Base-by-base conservation (phyloP, 2,888 invertebrate species). In the Scaptomyza reducta region DNA sequence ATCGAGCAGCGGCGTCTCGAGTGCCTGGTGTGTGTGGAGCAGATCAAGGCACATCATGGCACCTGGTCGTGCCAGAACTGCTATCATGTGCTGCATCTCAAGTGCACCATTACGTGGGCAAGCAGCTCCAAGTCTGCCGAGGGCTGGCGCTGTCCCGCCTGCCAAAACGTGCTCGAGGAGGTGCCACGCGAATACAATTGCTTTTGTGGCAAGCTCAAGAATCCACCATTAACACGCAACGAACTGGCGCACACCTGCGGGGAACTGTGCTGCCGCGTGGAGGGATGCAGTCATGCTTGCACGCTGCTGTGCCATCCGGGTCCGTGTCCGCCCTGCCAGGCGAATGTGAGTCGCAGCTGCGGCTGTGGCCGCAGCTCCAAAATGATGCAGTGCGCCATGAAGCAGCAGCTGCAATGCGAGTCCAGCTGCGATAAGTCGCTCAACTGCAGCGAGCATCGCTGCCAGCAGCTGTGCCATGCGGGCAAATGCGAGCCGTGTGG, bases 121-220 rank as follows among this genome's bases (percentile, higher is more conserved):
- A 93, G 94, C 74, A 96, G 96, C 68, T 97, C 97, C 22, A 94
- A 95, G 89, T 94, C 94, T 61, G 95, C 96, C 73, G 94, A 94
- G 55, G 96, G 96, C 62, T 99, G 99, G 99, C 95, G 98, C 18
- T 99, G 99, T 90, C 99, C 99, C 0, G 97, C 98, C 0, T 99
- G 99, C 90, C 98, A 98, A 91, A 96, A 96, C 90, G 94, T 95
- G 2, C 94, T 94, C 61, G 92, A 93, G 14, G 93, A 93, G 25
- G 93, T 96, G 56, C 98, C 98, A 0, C 93, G 93, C 0, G 95
- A 96, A 56, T 99, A 98, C 91, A 93, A 93, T 14, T 99, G 99
- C 90, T 98, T 97, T 92, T 99, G 99, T 91, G 96, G 97, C 25
- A 96, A 96, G 90, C 91, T 93, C 1, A 93, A 93, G 42, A 94